Conservation (phyloP, 92 coral and sea anemone species). For the Heteractis magnifica region DNA sequence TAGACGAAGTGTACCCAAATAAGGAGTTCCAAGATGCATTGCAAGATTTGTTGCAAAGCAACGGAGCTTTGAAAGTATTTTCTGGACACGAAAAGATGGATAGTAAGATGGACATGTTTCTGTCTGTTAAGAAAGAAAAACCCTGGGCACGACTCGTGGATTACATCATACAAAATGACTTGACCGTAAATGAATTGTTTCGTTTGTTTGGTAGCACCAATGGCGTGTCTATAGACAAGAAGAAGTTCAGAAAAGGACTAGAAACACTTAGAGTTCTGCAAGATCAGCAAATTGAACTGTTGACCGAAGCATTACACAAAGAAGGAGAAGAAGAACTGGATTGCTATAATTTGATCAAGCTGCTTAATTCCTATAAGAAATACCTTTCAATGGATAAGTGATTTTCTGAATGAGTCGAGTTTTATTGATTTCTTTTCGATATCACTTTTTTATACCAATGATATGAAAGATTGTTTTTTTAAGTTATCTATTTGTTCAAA, state of each 20-base stretch:
- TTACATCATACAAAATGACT: neutral
- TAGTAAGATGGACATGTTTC: neutral
- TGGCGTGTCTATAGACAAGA: constrained; percentile 16
- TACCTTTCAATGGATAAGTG: neutral
- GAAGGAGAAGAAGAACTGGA: constrained; percentile 22
- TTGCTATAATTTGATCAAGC: constrained; percentile 8
- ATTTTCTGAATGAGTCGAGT: neutral
- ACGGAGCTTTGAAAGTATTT: constrained; percentile 7
- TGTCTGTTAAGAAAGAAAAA: constrained; percentile 26
- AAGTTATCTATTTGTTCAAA: no score
- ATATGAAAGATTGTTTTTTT: no score
- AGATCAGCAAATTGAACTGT: constrained; percentile 18
- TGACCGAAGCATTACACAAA: neutral
- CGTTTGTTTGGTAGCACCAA: constrained; percentile 16
- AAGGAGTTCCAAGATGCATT: constrained; percentile 30
- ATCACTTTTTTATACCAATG: no score
- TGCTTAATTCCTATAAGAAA: neutral
- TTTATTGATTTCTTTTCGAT: no score
- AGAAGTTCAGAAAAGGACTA: neutral
- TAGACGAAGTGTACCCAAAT: constrained; percentile 33
- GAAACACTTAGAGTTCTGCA: constrained; percentile 4
- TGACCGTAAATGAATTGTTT: constrained; percentile 21
- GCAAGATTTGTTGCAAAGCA: neutral
- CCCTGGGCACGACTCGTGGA: constrained; percentile 31
- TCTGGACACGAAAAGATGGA: constrained; percentile 28